A percentile compares a stretch with the other conserved stretches of the same genome.
Conservation (phyloP, 2,888 invertebrate species). For the Acanthosepion esculentum region DNA sequence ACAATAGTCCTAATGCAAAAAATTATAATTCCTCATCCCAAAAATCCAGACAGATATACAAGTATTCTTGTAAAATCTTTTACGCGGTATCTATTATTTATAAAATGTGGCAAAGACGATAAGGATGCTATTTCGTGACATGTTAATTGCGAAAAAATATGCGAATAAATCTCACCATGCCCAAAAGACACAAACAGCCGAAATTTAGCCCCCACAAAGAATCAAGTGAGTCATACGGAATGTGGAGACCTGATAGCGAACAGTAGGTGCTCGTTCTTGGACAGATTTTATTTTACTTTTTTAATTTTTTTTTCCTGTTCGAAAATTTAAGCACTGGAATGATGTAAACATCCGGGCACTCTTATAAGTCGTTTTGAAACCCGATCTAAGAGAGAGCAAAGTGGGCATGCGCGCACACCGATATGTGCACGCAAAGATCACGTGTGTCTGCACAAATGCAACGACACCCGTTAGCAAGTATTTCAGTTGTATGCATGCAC, state of each 20-base stretch:
- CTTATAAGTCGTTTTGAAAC: background rate
- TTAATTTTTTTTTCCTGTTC: background rate
- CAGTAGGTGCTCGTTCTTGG: background rate
- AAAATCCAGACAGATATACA: no score
- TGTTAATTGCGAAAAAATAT: constrained; percentile 33
- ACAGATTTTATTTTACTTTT: background rate
- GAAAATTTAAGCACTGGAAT: background rate
- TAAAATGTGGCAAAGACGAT: background rate
- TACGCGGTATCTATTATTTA: background rate
- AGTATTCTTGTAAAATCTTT: background rate
- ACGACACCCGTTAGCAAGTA: no score
- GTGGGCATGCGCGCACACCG: background rate
- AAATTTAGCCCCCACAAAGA: background rate
- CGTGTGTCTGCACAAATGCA: no score
- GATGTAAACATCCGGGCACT: constrained; percentile 12
- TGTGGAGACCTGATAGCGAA: background rate
- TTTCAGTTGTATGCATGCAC: no score
- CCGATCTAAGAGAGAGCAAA: background rate
- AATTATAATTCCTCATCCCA: no score
- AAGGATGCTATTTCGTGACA: constrained; percentile 17
- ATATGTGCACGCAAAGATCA: background rate
- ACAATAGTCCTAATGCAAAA: no score
- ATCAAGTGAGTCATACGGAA: constrained; percentile 1
- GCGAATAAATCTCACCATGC: constrained; percentile 1
- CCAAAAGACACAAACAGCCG: constrained; percentile 8